Conservation (phyloP, 2,797 vertebrate genomes). For the Pipistrellus pipistrellus region DNA sequence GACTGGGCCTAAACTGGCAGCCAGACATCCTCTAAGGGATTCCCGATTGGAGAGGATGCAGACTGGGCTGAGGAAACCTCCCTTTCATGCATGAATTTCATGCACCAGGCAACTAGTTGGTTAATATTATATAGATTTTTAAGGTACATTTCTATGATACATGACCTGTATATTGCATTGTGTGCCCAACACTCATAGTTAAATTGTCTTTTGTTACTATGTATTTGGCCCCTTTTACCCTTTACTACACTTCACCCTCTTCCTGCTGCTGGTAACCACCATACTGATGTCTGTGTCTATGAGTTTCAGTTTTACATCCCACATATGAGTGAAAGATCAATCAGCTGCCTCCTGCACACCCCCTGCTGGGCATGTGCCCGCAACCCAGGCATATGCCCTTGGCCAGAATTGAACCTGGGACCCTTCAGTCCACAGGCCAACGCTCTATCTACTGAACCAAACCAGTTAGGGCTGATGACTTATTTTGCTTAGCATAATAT, state of each 20-base stretch:
- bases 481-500: neutral
- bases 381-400: too few relatives aligned
- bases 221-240: neutral
- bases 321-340: neutral
- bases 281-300: neutral
- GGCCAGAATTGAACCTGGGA: too few relatives aligned
- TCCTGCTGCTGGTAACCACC: neutral
- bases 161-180: neutral
- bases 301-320: neutral
- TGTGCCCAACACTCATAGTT: neutral
- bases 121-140: neutral
- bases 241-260: neutral
- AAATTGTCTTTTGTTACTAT: neutral
- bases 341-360: too few relatives aligned
- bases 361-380: too few relatives aligned
- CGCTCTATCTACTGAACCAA: too few relatives aligned
- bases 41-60: too few relatives aligned
- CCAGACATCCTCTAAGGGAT: too few relatives aligned
- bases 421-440: too few relatives aligned
- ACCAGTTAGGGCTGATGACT: neutral
- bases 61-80: too few relatives aligned
- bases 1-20: too few relatives aligned
- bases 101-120: neutral
- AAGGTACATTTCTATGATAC: neutral
- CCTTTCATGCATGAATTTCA: too few relatives aligned